Evolutionary conservation across 2,113 vertebrate genomes (phyloP), one percentile per base, ranked within the genome.

Genomic region (Nothoprocta pentlandii): DNA sequence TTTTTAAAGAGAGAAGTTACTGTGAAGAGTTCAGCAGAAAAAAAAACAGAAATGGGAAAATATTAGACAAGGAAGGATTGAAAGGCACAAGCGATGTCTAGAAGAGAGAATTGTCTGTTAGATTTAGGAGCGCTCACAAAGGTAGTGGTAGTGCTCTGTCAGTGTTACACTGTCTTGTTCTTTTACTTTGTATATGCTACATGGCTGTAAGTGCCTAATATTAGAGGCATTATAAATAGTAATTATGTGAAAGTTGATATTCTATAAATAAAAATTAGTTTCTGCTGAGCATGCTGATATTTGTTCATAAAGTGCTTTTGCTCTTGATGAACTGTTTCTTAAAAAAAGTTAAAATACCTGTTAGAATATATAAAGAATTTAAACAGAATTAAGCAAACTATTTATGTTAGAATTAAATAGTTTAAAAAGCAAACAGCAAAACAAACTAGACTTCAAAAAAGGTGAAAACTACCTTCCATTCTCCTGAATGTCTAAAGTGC

Each of bases 401-500:
- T 84, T 92, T 13, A 9, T 68, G 2, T 59, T 89, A 75, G 32
- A 92, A 92, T 67, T 49, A 64, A 62, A 34, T 53, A 28, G 39
- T 85, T 84, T 78, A 79, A 86, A 39, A 71, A 1, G 22, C 21
- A 41, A 92, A 68, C 16, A 78, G 42, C 69, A 91, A 62, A 85
- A 87, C 41, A 79, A 63, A 46, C 41, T 32, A 74, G 63, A 87
- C 75, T 74, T 97, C 75, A 93, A 76, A 94, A 93, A 85, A 7
- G 26, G 58, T 73, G 36, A 94, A 92, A 92, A 77, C 78, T 70
- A 6, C 54, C 49, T 92, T 94, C 34, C 54, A 7, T 87, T 91
- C 67, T 54, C 85, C 44, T 87, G 25, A 54, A 26, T 42, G 36
- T n/a, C 26, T 39, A 20, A 25, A 41, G 30, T 30, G 17, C 28